Conservation (phyloP, 2,797 vertebrate species). For the Cirrhinus molitorella region DNA sequence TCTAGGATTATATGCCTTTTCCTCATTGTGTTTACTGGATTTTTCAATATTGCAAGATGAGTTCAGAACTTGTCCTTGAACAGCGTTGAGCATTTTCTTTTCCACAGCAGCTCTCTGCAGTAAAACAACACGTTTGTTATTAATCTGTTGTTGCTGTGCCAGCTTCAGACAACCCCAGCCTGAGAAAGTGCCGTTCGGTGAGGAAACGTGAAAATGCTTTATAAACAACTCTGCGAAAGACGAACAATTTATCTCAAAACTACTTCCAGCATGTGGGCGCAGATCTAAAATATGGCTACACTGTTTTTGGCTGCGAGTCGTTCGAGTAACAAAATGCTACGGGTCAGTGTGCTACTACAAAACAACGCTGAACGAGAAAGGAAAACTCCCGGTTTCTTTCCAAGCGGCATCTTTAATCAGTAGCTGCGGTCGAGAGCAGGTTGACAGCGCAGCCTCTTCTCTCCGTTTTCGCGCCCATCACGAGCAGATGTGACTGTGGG, state of each 20-base stretch:
- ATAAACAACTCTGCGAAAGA: constrained; percentile 4
- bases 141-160: constrained; percentile 37
- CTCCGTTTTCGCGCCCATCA: background rate
- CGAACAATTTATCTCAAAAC: constrained; percentile 36
- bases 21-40: background rate
- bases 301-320: constrained; percentile 23
- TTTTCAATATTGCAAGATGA: background rate
- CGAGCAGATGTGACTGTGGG: constrained; percentile 39
- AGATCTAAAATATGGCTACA: constrained; percentile 34
- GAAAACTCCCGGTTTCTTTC: background rate
- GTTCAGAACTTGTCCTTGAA: constrained; percentile 43
- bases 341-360: constrained; percentile 32
- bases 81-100: constrained; percentile 36
- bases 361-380: constrained; percentile 10
- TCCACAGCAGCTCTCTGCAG: constrained; percentile 29
- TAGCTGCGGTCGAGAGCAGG: background rate
- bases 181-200: constrained; percentile 28
- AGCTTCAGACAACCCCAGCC: constrained; percentile 28
- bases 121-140: constrained; percentile 43
- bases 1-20: background rate
- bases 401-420: background rate
- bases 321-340: constrained; percentile 31
- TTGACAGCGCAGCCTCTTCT: background rate
- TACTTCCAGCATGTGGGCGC: constrained; percentile 24
- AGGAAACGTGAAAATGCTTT: constrained; percentile 22